Evolutionary conservation across 1,140 invertebrate species (phyloP), one percentile per base, ranked within the genome.

Genomic region (Carposina sasakii): DNA sequence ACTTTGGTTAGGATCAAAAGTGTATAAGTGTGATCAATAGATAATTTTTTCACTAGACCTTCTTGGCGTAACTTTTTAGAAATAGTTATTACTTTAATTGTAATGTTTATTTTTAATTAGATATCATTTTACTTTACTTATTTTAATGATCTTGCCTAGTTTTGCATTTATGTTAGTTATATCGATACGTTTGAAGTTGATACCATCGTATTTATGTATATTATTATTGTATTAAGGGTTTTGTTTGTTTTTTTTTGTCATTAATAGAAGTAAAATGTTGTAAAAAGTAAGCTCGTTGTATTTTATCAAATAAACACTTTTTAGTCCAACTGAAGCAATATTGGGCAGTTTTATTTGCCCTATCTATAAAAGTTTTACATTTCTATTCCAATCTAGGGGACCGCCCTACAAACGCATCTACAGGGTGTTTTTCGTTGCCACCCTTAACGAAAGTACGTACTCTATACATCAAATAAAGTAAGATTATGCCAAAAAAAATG

Each of bases 271-370:
- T 83, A 81, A 83, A 83, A 83, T 83, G 79, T 83, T 83, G 79
- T 81, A 83, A 83, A 83, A 83, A 83, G 76, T 83, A 83, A 83
- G 77, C 79, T 83, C 77, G 79, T 83, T 83, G 79, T 83, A 83
- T 83, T 83, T 83, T 83, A 83, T 81, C 79, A 81, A 83, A 83
- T 83, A 83, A 83, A 83, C 77, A 83, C 79, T 81, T 83, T 83
- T 83, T 83, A 83, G 79, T 83, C 79, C 79, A 81, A 83, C 77
- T 83, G 76, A 81, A 83, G 76, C 79, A 83, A 83, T 76, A 81
- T 42, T 54, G 45, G 47, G 73, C 55, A 62, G 72, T 83, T 83
- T 83, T 75, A 77, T 76, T 83, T 76, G 31, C 43, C 12, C n/a
- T 37, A 30, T 13, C 2, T 30, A 30, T n/a, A 8, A 13, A n/a